Evolutionary conservation across 1,140 invertebrate genomes (phyloP).

Genomic region (Camponotus pennsylvanicus): DNA sequence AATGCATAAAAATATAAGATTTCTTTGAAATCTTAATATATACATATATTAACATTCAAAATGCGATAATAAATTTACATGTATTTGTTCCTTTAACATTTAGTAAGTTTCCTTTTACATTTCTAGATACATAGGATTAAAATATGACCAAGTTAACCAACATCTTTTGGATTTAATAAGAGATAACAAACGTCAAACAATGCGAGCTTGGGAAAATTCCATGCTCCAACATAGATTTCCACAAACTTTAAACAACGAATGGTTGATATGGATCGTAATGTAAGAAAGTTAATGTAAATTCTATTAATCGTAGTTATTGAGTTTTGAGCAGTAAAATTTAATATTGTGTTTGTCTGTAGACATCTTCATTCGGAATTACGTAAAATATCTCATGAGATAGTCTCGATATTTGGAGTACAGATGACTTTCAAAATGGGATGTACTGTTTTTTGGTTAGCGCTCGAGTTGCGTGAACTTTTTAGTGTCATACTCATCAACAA

Average conservation of each 20-base stretch:
- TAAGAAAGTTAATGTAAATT: not conserved
- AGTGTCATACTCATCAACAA: not conserved
- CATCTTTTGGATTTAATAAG: not conserved
- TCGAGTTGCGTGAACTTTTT: not conserved
- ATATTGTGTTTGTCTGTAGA: not conserved
- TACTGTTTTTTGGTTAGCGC: not conserved
- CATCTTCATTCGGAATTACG: constrained; percentile 36
- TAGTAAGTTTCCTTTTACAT: not conserved
- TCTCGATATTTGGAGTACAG: constrained; percentile 15
- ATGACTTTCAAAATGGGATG: constrained; percentile 21
- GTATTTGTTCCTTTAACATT: no score
- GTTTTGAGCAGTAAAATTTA: not conserved
- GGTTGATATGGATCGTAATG: constrained; percentile 3
- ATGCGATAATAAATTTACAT: no score
- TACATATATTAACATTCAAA: no score
- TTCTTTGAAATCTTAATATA: not conserved
- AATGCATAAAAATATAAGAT: not conserved
- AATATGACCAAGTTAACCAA: constrained; percentile 11
- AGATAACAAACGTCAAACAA: not conserved
- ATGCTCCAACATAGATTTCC: no score
- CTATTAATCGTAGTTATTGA: not conserved
- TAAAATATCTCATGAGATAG: constrained; percentile 7
- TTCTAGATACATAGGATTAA: not conserved
- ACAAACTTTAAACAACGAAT: not conserved
- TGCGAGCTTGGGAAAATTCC: not conserved